These are phyloP conservation scores for Hirundo rustica DNA, from an alignment of 2,797 vertebrate genomes.

Conservation along the genomic window DNA sequence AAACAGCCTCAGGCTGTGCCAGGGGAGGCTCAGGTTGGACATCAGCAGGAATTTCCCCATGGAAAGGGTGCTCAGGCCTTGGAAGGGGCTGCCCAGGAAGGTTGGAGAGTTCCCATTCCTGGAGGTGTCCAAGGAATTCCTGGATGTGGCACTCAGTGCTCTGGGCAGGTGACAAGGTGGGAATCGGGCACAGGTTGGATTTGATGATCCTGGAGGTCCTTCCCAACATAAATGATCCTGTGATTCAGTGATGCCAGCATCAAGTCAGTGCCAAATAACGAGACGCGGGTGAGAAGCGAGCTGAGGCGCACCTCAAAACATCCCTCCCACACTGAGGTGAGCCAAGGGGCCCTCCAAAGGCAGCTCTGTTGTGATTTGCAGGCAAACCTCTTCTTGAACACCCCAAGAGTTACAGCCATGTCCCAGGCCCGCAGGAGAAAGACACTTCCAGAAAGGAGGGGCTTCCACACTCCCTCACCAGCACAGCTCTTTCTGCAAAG, in stretches of 20 bases:
- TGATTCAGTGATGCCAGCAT: neutral
- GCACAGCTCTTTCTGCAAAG: neutral
- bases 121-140: accelerated
- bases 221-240: accelerated
- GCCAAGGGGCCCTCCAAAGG: neutral
- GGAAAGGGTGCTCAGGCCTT: accelerated
- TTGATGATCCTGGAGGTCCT: too few relatives aligned
- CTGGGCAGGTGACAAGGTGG: neutral
- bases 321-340: neutral
- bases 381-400: neutral
- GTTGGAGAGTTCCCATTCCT: neutral
- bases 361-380: neutral
- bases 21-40: neutral
- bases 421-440: neutral
- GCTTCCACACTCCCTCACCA: neutral
- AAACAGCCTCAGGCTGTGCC: accelerated
- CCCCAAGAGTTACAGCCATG: accelerated
- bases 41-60: accelerated
- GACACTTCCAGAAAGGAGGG: neutral
- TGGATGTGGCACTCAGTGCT: neutral
- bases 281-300: neutral
- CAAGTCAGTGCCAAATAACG: neutral
- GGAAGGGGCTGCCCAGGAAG: neutral
- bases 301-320: neutral
- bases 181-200: accelerated